Evolutionary conservation across 2,888 invertebrate genomes (phyloP).

Genomic region (Aphidius colemani): DNA sequence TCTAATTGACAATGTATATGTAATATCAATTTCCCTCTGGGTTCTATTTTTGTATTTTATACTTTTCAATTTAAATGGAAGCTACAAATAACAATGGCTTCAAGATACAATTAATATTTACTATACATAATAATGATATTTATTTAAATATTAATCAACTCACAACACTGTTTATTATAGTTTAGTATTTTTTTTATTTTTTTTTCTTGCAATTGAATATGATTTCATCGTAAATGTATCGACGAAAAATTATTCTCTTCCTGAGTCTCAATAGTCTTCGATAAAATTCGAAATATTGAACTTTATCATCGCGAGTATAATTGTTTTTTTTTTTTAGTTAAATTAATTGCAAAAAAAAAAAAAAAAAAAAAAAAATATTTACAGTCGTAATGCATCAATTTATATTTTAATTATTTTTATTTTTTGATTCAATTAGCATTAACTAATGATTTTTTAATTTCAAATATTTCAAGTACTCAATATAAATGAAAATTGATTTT

Average conservation of each 20-base stretch:
- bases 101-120: background rate
- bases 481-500: too few relatives aligned
- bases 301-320: too few relatives aligned
- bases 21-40: slow-evolving; percentile 45
- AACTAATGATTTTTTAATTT: too few relatives aligned
- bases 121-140: background rate
- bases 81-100: background rate
- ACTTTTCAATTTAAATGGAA: slow-evolving; percentile 8
- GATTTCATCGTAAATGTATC: background rate
- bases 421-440: too few relatives aligned
- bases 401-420: too few relatives aligned
- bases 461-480: too few relatives aligned
- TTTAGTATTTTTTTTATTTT: background rate
- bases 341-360: too few relatives aligned
- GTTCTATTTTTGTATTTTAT: slow-evolving; percentile 11
- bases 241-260: slow-evolving; percentile 12
- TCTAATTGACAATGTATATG: slow-evolving; percentile 61
- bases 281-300: background rate
- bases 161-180: background rate
- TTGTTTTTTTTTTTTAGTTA: too few relatives aligned
- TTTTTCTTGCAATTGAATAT: background rate
- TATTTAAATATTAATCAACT: background rate
- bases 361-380: too few relatives aligned
- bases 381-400: too few relatives aligned
- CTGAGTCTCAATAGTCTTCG: slow-evolving; percentile 27